Base-by-base conservation (phyloP, 2,797 vertebrate genomes). In the Mormyrops attenuatus region DNA sequence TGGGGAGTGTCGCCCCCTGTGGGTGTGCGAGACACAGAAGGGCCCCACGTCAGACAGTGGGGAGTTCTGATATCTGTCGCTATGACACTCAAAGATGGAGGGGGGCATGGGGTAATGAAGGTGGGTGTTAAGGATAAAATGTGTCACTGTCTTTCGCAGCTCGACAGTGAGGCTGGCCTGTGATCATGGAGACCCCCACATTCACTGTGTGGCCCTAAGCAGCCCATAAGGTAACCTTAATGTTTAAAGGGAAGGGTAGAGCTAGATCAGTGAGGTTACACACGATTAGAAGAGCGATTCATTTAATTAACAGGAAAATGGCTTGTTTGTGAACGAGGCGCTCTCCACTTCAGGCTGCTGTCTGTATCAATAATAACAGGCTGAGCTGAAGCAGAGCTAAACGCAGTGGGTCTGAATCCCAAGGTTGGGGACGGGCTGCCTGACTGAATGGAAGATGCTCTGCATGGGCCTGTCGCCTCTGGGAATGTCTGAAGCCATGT, bases 191-290 rank as follows among this genome's bases (percentile, higher is more conserved):
- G 7, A 84, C 34, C 30, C 34, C 26, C 3, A 30, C 44, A 17
- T 57, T 50, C 49, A 38, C 30, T 38, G 49, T 17, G 84, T 69
- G 80, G 80, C 2, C 69, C 69, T 69, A 85, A 30, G 1, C 84
- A 90, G 84, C 85, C 89, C 80, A 47, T 52, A 50, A 66, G 84
- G 66, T 41, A 53, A 73, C 80, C 80, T 55, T 69, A 69, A 85
- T 8, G 7, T 26, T 73, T 55, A 26, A 22, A 9, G 1, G 41
- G 55, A 77, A 63, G 5, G 50, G 55, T n/a, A 85, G n/a, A 7
- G 77, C 41, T 85, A 85, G 63, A 88, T 85, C 55, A 88, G 22
- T 41, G 50, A 85, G 55, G 85, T 90, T 50, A 88, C 57, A 34
- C 22, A 26, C 26, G 44, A 55, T 85, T 53, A 53, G 57, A 60